A percentile compares a stretch with the other conserved stretches of the same genome.
phyloP scores from a whole-genome alignment of 2,113 vertebrate species.

The Nettapus auritus region DNA sequence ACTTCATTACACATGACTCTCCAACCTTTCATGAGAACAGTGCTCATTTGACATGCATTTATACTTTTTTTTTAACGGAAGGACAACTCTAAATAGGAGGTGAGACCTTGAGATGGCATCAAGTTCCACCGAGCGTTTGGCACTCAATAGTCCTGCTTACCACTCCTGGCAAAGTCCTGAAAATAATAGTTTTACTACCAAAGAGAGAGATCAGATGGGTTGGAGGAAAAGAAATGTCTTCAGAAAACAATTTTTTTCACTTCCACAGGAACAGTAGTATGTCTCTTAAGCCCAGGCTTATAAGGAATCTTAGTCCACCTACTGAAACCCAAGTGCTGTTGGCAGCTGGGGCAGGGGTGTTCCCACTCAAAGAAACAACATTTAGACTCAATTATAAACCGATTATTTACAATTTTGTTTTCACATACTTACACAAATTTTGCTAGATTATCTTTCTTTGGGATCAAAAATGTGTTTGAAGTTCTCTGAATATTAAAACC shows the following conservation, averaged over 20 bases:
- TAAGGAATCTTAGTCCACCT: neutral
- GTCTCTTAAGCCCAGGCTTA: neutral
- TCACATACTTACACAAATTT: neutral
- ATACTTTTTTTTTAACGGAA: neutral
- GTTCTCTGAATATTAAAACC: neutral
- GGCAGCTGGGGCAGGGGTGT: neutral
- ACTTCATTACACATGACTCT: neutral
- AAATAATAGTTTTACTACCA: neutral
- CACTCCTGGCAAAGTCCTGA: rapidly evolving
- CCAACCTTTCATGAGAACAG: neutral
- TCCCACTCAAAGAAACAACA: neutral
- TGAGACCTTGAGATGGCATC: neutral
- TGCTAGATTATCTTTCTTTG: neutral
- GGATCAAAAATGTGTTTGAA: neutral
- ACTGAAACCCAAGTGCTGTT: neutral
- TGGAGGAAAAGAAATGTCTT: neutral
- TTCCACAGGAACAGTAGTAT: neutral
- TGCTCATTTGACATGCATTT: neutral
- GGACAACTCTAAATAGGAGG: neutral
- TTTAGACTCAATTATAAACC: neutral
- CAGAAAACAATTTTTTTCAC: neutral
- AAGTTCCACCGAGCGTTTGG: neutral
- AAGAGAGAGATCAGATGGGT: neutral
- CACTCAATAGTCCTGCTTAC: rapidly evolving
- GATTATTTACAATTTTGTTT: neutral